Base-by-base conservation (phyloP, 2,888 invertebrate species). In the Eurytoma adleriae region DNA sequence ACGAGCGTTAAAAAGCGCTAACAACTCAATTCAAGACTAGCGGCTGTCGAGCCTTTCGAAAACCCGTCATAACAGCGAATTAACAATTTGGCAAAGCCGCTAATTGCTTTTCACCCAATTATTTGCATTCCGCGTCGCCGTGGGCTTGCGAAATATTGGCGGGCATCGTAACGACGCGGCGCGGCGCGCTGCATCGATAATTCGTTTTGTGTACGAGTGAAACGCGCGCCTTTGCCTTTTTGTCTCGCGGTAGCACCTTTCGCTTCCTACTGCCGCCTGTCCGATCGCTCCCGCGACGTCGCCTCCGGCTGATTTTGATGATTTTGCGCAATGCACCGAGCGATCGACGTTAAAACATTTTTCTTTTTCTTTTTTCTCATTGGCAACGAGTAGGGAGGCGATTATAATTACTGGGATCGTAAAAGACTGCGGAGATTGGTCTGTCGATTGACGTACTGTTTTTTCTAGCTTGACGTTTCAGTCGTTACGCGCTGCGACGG, bases 261-360 rank as follows among this genome's bases (percentile, higher is more conserved):
- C 77, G 77, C 62, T 77, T 77, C 70, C 70, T 77, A 57, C 7
- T 66, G 18, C 16, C 24, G 30, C 16, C 3, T 16, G 40, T 57
- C 57, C 57, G 20, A 2, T 18, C 7, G 40, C 48, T 13, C 24
- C 12, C n/a, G 40, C 40, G 18, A 10, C 10, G 40, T 40, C 40
- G 40, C 40, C 40, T 40, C 10, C 40, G 20, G 56, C 77, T 50
- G 27, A 5, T 57, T 64, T 56, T 4, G 48, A 71, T 27, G 50
- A 12, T n/a, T 48, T 77, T 77, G 70, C 66, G 77, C 70, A 77
- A 77, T 50, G 12, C 67, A 50, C 20, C 52, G 67, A n/a, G 14
- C 52, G 67, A 54, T 50, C 14, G 48, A 40, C 40, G 61, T 62
- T 68, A 18, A 68, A 61, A 52, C 14, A 4, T 69, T n/a, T 69